Evolutionary conservation across 2,888 invertebrate genomes (phyloP).

Genomic region (Ypsolopha sequella): DNA sequence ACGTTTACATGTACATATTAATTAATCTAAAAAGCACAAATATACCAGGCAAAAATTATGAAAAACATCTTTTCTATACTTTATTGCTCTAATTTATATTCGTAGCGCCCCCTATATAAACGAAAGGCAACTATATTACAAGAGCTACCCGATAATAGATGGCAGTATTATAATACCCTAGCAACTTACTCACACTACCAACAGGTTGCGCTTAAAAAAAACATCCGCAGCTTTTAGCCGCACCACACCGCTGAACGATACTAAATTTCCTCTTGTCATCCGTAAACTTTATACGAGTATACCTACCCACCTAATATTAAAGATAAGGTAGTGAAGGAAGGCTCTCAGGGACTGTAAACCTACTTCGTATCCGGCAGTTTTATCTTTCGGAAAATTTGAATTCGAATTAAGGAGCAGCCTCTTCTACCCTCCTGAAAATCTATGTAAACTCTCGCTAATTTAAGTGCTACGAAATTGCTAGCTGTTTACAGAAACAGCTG

Average conservation of each 20-base stretch:
- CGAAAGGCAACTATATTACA: constrained; percentile 15
- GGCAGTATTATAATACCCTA: constrained; percentile 15
- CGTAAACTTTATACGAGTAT: background rate
- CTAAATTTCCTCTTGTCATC: background rate
- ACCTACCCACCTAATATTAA: constrained; percentile 3
- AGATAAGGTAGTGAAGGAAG: constrained; percentile 9
- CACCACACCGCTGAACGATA: background rate
- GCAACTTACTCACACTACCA: too few species aligned
- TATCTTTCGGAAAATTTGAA: constrained; percentile 52
- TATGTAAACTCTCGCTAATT: constrained; percentile 31
- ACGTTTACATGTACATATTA: too few species aligned
- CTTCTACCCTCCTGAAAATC: constrained; percentile 25
- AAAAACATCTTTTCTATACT: too few species aligned
- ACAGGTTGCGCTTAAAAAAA: background rate
- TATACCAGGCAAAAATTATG: too few species aligned
- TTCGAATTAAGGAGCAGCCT: constrained; percentile 22
- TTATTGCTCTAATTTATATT: too few species aligned
- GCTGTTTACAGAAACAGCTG: constrained; percentile 5
- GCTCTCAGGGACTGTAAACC: constrained; percentile 33
- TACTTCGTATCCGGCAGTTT: constrained; percentile 22
- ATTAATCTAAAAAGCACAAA: too few species aligned
- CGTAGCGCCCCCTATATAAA: constrained; percentile 25
- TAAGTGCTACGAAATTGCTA: constrained; percentile 21
- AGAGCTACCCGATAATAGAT: constrained; percentile 29
- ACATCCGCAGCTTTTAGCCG: background rate